Base-by-base conservation (phyloP, 2,113 vertebrate species). In the Pogonocichla stellata region DNA sequence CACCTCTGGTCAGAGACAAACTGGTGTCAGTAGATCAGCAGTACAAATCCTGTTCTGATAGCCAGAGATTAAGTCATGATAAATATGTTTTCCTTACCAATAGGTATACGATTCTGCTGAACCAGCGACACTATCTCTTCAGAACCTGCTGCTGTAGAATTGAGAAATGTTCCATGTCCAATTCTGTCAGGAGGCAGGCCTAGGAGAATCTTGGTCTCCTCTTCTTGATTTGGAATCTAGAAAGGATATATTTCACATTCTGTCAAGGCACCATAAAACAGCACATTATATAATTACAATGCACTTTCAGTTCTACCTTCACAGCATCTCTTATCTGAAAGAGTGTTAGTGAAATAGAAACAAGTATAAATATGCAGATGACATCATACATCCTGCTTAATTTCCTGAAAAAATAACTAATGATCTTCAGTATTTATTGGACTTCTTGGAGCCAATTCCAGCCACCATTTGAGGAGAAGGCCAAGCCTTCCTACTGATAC, bases 101-200 rank as follows among this genome's bases (percentile, higher is more conserved):
- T 97, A 9, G 99, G 99, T 89, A 99, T 99, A 23, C 57, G 98
- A 54, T 98, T 97, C 73, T 98, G 97, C 56, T 93, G 97, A 64
- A 99, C 99, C 91, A 98, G 98, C 36, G 99, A 97, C 62, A 99
- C 98, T n/a, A 99, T 97, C 73, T 98, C 97, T 58, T 98, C 93
- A 61, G 98, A 98, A 50, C 98, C 98, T 18, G 97, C 95, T 34
- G 98, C 92, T 60, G 98, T 88, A 10, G 97, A 96, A 73, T 98
- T 98, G 50, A 99, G 97, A 82, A 99, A 99, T 11, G 99, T 99
- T 14, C 99, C 99, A 4, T 99, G 99, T 34, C 99, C 99, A 15
- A 99, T 99, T 97, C 99, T 98, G 96, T 98, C 98, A 65, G 98
- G 98, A 84, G 97, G 97, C 73, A 99, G 97, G 92, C 98, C 96